A percentile compares a stretch with the other conserved stretches of the same genome.
phyloP scores from a whole-genome alignment of 2,113 vertebrate species.

The Percopsis transmontana region DNA sequence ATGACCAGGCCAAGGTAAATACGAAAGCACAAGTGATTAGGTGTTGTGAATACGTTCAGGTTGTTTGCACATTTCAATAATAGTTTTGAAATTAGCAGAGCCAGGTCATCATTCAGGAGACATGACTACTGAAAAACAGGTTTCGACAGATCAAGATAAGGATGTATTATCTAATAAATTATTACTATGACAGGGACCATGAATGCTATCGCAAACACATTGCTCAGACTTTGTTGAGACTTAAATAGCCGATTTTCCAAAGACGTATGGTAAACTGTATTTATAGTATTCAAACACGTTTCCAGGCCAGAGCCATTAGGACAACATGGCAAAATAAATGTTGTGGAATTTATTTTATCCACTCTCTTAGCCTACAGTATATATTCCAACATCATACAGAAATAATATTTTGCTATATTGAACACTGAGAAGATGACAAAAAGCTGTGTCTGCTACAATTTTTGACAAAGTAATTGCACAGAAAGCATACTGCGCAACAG shows the following conservation, averaged over 20 bases:
- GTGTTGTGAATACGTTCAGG: conserved; percentile 43
- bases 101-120: conserved; percentile 17
- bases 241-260: conserved; percentile 61
- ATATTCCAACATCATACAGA: conserved; percentile 55
- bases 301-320: conserved; percentile 13
- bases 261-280: conserved; percentile 49
- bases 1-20: conserved; percentile 32
- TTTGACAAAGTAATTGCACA: conserved; percentile 68
- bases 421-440: conserved; percentile 53
- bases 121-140: conserved; percentile 64
- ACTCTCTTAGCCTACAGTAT: conserved; percentile 52
- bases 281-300: conserved; percentile 30
- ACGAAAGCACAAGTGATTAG: conserved; percentile 65
- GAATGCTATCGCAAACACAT: conserved; percentile 37
- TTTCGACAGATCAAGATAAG: conserved; percentile 48
- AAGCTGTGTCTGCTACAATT: conserved; percentile 51
- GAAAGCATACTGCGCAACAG: conserved; percentile 53
- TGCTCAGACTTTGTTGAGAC: conserved; percentile 45
- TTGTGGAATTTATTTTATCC: conserved; percentile 55
- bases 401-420: conserved; percentile 46
- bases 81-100: conserved; percentile 19
- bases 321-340: conserved; percentile 46
- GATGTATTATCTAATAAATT: conserved; percentile 18
- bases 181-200: conserved; percentile 57
- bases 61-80: conserved; percentile 62